Percentiles rank a stretch among this genome's conserved stretches.
These are phyloP conservation scores for Balaeniceps rex DNA, from an alignment of 2,113 vertebrate genomes.

Conservation along the genomic window DNA sequence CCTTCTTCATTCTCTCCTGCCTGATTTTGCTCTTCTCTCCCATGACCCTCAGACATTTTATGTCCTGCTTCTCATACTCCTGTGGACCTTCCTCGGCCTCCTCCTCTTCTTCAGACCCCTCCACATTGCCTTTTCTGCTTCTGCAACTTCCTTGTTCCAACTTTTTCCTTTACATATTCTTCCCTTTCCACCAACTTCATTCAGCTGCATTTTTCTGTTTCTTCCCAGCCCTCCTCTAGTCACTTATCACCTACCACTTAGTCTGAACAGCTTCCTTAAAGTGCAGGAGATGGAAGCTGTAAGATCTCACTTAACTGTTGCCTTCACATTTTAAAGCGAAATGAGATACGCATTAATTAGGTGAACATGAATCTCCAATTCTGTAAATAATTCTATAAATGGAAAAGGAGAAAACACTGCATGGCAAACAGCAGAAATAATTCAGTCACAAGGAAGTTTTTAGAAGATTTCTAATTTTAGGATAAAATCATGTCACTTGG, in stretches of 20 bases:
- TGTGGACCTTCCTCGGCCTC: not conserved
- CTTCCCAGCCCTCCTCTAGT: not conserved
- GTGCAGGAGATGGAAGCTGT: not conserved
- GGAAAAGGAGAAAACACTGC: not conserved
- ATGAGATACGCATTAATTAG: not conserved
- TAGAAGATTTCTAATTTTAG: not conserved
- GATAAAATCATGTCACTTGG: not conserved
- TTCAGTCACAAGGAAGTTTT: not conserved
- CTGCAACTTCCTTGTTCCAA: not conserved
- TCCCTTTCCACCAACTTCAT: not conserved
- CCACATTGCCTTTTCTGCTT: not conserved
- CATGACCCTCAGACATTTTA: not conserved
- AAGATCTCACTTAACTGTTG: not conserved
- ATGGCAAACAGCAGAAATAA: not conserved
- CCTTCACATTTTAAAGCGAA: not conserved
- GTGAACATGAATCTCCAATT: not conserved
- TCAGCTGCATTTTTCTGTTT: not conserved
- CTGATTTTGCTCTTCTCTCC: not conserved
- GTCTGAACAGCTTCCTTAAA: not conserved
- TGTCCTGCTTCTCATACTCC: not conserved
- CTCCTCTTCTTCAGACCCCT: not conserved
- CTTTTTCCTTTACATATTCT: not conserved
- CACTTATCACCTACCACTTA: not conserved
- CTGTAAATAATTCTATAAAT: not conserved
- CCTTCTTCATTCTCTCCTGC: not conserved